phyloP scores from a whole-genome alignment of 2,113 vertebrate species.

The Helogale parvula region DNA sequence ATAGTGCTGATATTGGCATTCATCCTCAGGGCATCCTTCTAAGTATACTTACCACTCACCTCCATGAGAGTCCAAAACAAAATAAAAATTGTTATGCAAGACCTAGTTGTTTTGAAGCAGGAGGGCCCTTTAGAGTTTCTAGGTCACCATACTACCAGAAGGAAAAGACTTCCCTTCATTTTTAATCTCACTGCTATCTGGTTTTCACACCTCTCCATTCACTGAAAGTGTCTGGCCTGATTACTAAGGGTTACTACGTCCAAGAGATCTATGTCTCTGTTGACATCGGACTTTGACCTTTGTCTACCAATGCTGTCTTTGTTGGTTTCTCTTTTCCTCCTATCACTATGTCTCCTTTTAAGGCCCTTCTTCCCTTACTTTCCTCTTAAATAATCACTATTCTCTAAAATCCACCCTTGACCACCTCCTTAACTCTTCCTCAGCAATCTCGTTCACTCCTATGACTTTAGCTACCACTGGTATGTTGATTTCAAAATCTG shows the following conservation, averaged over 20 bases:
- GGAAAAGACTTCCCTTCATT: not conserved
- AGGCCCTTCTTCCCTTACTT: not conserved
- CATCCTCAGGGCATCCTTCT: not conserved
- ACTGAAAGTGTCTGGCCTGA: not conserved
- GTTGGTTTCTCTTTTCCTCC: not conserved
- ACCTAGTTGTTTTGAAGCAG: constrained; percentile 24
- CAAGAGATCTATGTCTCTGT: not conserved
- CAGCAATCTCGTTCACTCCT: not conserved
- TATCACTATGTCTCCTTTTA: not conserved
- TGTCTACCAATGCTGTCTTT: not conserved
- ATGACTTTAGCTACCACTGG: not conserved
- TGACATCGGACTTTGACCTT: not conserved
- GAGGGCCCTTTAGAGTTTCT: not conserved
- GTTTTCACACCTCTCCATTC: not conserved
- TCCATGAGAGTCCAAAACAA: not conserved
- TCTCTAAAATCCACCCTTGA: not conserved
- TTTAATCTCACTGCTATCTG: not conserved
- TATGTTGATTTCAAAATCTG: not conserved
- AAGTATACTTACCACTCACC: not conserved
- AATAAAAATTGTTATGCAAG: constrained; percentile 14
- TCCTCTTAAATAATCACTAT: not conserved
- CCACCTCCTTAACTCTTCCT: constrained; percentile 16
- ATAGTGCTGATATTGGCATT: not conserved
- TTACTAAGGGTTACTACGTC: not conserved
- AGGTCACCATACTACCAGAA: not conserved